These are phyloP conservation scores for Endotricha flammealis DNA, from an alignment of 2,888 invertebrate genomes.

Conservation along the genomic window DNA sequence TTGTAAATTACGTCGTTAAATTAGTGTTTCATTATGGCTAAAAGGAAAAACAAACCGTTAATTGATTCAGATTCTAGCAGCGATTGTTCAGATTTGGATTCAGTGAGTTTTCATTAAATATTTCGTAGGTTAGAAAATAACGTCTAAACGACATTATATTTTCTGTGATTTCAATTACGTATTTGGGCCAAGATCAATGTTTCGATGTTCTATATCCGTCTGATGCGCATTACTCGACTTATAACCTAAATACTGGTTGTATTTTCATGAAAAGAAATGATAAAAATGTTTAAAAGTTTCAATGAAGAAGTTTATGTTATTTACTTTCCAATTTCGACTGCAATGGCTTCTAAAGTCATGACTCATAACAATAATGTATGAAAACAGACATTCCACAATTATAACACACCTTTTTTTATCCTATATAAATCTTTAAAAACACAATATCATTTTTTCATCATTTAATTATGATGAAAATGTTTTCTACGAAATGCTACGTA, in stretches of 20 bases:
- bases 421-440: no score
- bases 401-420: no score
- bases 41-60: slow-evolving; percentile 89
- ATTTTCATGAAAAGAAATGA: background rate
- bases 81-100: slow-evolving; percentile 89
- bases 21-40: slow-evolving; percentile 80
- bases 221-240: slow-evolving; percentile 35
- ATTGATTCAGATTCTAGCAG: slow-evolving; percentile 91
- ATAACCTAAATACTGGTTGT: background rate
- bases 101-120: slow-evolving; percentile 79
- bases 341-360: slow-evolving; percentile 18
- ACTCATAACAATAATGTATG: no score
- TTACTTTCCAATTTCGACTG: slow-evolving; percentile 4
- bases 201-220: slow-evolving; percentile 40
- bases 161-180: slow-evolving; percentile 54
- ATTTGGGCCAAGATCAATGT: slow-evolving; percentile 66
- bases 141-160: slow-evolving; percentile 52
- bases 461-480: no score
- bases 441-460: no score
- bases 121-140: slow-evolving; percentile 48
- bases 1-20: slow-evolving; percentile 28
- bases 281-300: background rate
- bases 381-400: no score
- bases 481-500: no score
- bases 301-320: slow-evolving; percentile 3